Base-by-base conservation (phyloP, 2,113 vertebrate genomes). In the Mesitornis unicolor region DNA sequence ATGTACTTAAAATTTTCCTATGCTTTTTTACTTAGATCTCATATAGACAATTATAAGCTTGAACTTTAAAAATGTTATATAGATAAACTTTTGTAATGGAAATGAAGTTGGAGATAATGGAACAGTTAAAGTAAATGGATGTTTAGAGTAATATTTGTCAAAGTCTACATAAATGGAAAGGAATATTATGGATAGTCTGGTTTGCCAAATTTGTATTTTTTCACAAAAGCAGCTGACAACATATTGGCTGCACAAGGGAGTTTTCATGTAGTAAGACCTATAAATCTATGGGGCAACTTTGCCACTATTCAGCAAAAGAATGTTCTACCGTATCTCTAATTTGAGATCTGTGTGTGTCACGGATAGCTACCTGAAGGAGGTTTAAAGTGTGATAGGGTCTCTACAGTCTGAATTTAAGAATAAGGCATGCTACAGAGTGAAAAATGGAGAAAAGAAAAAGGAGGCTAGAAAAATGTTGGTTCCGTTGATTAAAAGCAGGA, bases 1-100 rank as follows among this genome's bases (percentile, higher is more conserved):
- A 97, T 96, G 64, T 83, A 95, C 93, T 96, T 77, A 82, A 97
- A 96, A 78, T 50, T 53, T 69, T 69, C 75, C 47, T 57, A 71
- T 48, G 86, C 18, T 95, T 96, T n/a, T 94, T 95, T 82, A 88
- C 89, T 86, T 81, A 69, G 84, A 92, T 81, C 73, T 93, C 42
- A 96, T 79, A 94, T 81, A 56, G 88, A 90, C 85, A 42, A 50
- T 63, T 93, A 81, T 51, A 81, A 91, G 73, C 79, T 57, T 93
- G 77, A 95, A 95, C 73, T 96, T 91, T 88, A 50, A 96, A 91
- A 91, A 60, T 74, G 61, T 78, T 95, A 65, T 43, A 65, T 59
- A 87, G 63, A 89, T 94, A 89, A 53, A 82, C 63, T 87, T 87
- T 59, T 71, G 31, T 61, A 71, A 75, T 79, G 77, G 65, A 91